Percentiles rank a stretch among this genome's conserved stretches.
Conservation (phyloP, 2,888 invertebrate species). For the Oxycera nigricornis region DNA sequence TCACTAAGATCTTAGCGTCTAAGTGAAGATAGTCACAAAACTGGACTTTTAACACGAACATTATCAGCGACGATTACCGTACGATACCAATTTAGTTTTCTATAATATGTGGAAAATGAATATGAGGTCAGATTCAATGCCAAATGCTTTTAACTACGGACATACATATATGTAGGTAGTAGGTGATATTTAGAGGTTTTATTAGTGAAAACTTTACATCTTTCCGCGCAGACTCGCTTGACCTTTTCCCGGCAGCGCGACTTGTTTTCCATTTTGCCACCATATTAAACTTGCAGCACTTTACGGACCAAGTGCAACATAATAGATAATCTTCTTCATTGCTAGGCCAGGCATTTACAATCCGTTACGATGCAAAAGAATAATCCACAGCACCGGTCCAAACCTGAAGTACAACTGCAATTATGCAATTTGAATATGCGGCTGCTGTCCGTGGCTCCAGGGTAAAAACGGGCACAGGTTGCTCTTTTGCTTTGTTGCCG, state of each 20-base stretch:
- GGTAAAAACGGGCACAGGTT: slow-evolving; percentile 22
- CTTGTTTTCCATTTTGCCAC: slow-evolving; percentile 32
- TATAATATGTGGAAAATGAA: slow-evolving; percentile 6
- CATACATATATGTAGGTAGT: neutral
- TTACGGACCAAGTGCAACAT: slow-evolving; percentile 29
- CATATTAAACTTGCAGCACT: slow-evolving; percentile 26
- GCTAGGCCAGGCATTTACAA: slow-evolving; percentile 24
- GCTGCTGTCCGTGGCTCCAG: neutral
- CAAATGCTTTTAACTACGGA: neutral
- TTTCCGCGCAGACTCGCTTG: slow-evolving; percentile 26
- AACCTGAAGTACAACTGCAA: slow-evolving; percentile 37
- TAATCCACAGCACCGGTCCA: slow-evolving; percentile 29
- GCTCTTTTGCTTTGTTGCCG: neutral
- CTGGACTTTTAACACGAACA: neutral
- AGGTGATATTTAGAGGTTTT: slow-evolving; percentile 19
- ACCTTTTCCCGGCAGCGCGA: slow-evolving; percentile 14
- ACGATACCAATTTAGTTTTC: neutral
- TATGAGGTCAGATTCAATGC: slow-evolving; percentile 2
- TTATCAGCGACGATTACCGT: neutral
- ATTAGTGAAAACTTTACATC: slow-evolving; percentile 10
- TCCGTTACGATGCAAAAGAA: slow-evolving; percentile 32
- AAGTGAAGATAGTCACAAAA: neutral
- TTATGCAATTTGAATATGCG: slow-evolving; percentile 33
- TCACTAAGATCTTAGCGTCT: neutral
- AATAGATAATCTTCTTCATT: slow-evolving; percentile 36